Percentiles rank a stretch among this genome's conserved stretches.
Evolutionary conservation across 1,140 invertebrate genomes (phyloP).

Genomic region (Harpegnathos saltator): DNA sequence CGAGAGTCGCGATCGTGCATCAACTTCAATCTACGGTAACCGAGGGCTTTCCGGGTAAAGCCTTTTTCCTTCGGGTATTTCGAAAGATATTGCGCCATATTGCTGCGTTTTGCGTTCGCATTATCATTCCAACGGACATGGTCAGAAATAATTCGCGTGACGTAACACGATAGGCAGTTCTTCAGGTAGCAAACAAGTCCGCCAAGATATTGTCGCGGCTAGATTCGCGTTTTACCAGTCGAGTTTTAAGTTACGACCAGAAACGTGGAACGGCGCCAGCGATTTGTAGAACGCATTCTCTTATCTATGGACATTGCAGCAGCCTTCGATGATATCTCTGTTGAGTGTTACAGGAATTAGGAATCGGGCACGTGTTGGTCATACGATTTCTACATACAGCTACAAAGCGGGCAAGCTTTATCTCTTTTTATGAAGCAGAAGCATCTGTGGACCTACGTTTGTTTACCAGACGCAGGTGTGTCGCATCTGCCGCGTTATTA

Average conservation of each 20-base stretch:
- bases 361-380: background rate
- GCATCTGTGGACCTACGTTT: background rate
- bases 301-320: background rate
- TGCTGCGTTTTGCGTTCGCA: background rate
- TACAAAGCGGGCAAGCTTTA: background rate
- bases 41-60: background rate
- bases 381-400: background rate
- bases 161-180: slow-evolving; percentile 20
- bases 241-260: slow-evolving; percentile 46
- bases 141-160: slow-evolving; percentile 40
- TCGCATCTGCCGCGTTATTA: background rate
- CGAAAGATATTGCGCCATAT: background rate
- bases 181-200: slow-evolving; percentile 13
- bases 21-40: slow-evolving; percentile 37
- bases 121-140: background rate
- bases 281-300: background rate
- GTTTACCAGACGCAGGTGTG: background rate
- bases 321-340: background rate
- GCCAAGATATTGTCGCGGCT: slow-evolving; percentile 44
- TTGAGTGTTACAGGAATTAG: background rate
- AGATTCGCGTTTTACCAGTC: slow-evolving; percentile 31
- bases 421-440: background rate
- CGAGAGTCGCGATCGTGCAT: slow-evolving; percentile 30
- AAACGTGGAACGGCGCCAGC: slow-evolving; percentile 58
- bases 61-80: background rate